Conservation (phyloP, 2,797 vertebrate species). For the Triplophysa bombifrons region DNA sequence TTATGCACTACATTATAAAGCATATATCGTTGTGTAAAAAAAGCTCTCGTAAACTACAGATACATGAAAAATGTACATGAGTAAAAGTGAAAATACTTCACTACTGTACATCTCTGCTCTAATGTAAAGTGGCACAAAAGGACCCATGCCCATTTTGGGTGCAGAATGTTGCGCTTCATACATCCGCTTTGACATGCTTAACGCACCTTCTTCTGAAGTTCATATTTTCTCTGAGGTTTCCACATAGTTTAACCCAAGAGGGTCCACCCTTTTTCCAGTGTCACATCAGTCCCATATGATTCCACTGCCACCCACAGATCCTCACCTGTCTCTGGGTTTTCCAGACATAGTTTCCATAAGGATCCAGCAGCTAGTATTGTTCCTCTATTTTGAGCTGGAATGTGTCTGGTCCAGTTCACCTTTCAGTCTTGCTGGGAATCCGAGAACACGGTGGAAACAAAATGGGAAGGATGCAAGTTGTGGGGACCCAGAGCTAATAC, state of each 20-base stretch:
- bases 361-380: slow-evolving; percentile 22
- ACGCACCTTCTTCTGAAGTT: neutral
- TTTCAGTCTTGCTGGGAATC: slow-evolving; percentile 30
- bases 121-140: too few relatives aligned
- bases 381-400: slow-evolving; percentile 34
- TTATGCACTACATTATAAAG: too few relatives aligned
- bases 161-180: too few relatives aligned
- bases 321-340: slow-evolving; percentile 27
- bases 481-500: slow-evolving; percentile 17
- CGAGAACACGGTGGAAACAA: slow-evolving; percentile 23
- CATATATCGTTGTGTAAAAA: too few relatives aligned
- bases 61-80: too few relatives aligned
- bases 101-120: too few relatives aligned
- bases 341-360: slow-evolving; percentile 35
- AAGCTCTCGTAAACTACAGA: too few relatives aligned
- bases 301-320: neutral
- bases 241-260: neutral
- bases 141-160: too few relatives aligned
- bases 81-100: too few relatives aligned
- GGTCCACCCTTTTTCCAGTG: slow-evolving; percentile 7
- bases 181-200: too few relatives aligned
- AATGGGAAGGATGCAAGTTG: slow-evolving; percentile 28
- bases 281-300: neutral
- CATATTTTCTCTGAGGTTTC: neutral
- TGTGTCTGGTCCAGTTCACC: slow-evolving; percentile 19